Base-by-base conservation (phyloP, 2,797 vertebrate species). In the Erpetoichthys calabaricus region DNA sequence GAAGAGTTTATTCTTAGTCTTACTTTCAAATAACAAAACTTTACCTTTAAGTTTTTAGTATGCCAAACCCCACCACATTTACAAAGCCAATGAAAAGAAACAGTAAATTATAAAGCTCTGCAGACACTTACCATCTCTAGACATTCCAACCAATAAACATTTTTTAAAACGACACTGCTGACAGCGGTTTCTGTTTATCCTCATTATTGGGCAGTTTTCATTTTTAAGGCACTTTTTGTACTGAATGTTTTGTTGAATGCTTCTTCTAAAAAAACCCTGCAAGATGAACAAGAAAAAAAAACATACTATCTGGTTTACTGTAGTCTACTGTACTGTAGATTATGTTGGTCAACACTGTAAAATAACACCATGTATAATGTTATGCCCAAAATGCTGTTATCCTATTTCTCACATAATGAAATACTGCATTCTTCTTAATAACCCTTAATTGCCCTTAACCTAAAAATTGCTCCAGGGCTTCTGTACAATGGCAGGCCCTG, bases 211-310 rank as follows among this genome's bases (percentile, higher is more conserved):
- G 75, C 96, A 99, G 84, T 85, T 98, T 68, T 97, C 94, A 65
- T 87, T 93, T 82, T 97, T 98, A 65, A 99, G 87, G 85, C 96
- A 99, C 80, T 98, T 98, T 80, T 98, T 99, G 66, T 99, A 98
- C 65, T 98, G 94, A 70, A 98, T 98, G 70, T 97, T 98, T 77
- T 99, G 96, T 75, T 99, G 96, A 76, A 98, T 99, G 80, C 95
- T 99, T 65, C 96, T 88, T 67, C 96, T 83, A 75, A 99, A 99
- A 76, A 99, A 99, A 3, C 94, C 95, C 95, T 98, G 69, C 47
- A 55, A 72, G 65, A 45, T 75, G 59, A 67, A 44, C 62, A 65
- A 25, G 25, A 25, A 25, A 25, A 25, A 25, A 25, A 25, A 25
- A n/a, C n/a, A n/a, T 25, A 25, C 25, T 25, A 25, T 25, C 25